Conservation (phyloP, 2,888 invertebrate species). For the Caenorhabditis sulstoni region DNA sequence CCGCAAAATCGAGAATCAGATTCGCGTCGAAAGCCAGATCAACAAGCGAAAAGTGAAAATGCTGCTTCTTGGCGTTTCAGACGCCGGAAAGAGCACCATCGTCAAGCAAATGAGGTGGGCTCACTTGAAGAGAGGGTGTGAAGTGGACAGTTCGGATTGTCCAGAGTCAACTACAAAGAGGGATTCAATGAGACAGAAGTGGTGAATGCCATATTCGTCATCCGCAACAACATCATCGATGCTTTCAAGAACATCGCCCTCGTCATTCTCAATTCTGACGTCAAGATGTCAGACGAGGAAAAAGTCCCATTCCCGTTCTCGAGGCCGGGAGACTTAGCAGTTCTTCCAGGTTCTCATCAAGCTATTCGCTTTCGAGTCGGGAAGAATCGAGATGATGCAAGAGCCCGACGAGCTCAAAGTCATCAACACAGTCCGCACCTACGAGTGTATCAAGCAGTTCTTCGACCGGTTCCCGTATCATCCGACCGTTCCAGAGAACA, state of each 20-base stretch:
- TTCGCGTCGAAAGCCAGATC: constrained; percentile 36
- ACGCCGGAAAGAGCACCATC: constrained; percentile 66
- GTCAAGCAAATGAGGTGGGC: constrained; percentile 65
- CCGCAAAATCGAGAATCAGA: constrained; percentile 44
- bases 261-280: constrained; percentile 38
- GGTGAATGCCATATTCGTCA: constrained; percentile 59
- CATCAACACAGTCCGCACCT: constrained; percentile 42
- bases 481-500: constrained; percentile 59
- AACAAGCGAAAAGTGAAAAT: constrained; percentile 52
- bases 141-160: background rate
- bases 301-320: constrained; percentile 3
- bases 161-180: constrained; percentile 44
- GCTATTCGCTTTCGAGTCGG: constrained; percentile 46
- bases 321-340: background rate
- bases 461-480: constrained; percentile 30
- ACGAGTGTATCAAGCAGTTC: constrained; percentile 44
- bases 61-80: constrained; percentile 47
- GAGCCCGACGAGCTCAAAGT: constrained; percentile 54
- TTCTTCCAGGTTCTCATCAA: constrained; percentile 28
- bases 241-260: constrained; percentile 51
- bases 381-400: constrained; percentile 58
- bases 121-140: background rate
- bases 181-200: constrained; percentile 62
- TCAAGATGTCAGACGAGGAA: constrained; percentile 14
- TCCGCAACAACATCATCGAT: constrained; percentile 59